phyloP scores from a whole-genome alignment of 2,888 invertebrate genomes.

The Phoenoteleia sp. region DNA sequence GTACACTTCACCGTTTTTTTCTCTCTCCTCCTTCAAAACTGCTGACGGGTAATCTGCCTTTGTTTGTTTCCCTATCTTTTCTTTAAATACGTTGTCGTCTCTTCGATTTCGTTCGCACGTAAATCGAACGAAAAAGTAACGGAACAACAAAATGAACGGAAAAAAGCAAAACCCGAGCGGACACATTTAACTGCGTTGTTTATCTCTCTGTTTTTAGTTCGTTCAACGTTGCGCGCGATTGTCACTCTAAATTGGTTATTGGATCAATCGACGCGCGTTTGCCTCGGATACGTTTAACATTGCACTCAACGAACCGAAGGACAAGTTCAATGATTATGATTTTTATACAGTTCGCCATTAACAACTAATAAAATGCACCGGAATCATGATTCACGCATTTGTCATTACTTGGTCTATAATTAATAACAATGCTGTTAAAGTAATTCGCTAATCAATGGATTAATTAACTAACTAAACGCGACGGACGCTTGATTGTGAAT shows the following conservation, averaged over 20 bases:
- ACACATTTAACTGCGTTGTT: slow-evolving; percentile 21
- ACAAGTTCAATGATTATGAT: slow-evolving; percentile 41
- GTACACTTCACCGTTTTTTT: slow-evolving; percentile 78
- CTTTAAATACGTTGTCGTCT: slow-evolving; percentile 15
- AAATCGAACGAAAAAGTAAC: slow-evolving; percentile 33
- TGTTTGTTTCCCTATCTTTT: slow-evolving; percentile 26
- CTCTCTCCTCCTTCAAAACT: slow-evolving; percentile 81
- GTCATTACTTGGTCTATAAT: background rate
- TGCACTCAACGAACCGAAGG: slow-evolving; percentile 47
- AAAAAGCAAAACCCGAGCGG: background rate
- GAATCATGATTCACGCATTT: slow-evolving; percentile 25
- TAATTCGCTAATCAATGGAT: slow-evolving; percentile 33
- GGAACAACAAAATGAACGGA: background rate
- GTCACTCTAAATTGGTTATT: slow-evolving; percentile 52
- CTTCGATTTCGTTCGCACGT: slow-evolving; percentile 29
- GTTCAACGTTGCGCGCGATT: slow-evolving; percentile 32
- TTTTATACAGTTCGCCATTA: too few relatives aligned
- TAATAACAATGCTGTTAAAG: slow-evolving; percentile 25
- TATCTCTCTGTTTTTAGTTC: slow-evolving; percentile 12
- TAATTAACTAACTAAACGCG: slow-evolving; percentile 62
- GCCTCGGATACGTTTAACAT: slow-evolving; percentile 36
- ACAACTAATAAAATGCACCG: slow-evolving; percentile 25
- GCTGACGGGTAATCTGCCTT: slow-evolving; percentile 79
- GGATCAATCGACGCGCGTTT: slow-evolving; percentile 38
- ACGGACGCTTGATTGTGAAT: slow-evolving; percentile 41